phyloP scores from a whole-genome alignment of 2,888 invertebrate species.

The Hartigia nigra region DNA sequence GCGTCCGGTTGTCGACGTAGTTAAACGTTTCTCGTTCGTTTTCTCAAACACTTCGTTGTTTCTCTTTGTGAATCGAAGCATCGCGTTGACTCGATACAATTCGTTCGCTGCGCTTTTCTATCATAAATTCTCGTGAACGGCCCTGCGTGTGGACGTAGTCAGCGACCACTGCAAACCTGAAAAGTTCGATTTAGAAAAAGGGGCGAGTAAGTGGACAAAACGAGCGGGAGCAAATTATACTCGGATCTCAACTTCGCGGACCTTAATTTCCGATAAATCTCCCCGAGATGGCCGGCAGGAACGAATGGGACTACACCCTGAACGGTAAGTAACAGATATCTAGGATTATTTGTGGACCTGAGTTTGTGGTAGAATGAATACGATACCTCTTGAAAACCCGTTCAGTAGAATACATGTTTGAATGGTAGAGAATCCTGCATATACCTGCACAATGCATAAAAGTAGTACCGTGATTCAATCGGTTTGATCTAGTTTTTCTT shows the following conservation, averaged over 20 bases:
- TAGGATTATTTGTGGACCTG: neutral
- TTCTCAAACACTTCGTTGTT: neutral
- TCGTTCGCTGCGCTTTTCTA: neutral
- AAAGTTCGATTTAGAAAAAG: slow-evolving; percentile 29
- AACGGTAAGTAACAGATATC: slow-evolving; percentile 68
- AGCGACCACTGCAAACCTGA: neutral
- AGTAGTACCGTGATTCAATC: neutral
- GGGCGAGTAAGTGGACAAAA: slow-evolving; percentile 45
- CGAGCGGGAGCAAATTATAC: slow-evolving; percentile 59
- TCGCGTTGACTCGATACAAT: neutral
- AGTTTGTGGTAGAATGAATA: neutral
- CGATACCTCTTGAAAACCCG: neutral
- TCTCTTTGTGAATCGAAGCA: neutral
- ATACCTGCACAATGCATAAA: neutral
- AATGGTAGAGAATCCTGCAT: neutral
- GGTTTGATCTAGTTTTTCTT: neutral
- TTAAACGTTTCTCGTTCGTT: neutral
- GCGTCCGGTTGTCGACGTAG: neutral
- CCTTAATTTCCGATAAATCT: slow-evolving; percentile 54
- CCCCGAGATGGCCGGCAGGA: slow-evolving; percentile 61
- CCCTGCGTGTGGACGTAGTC: neutral
- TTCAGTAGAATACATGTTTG: neutral
- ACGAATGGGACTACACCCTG: slow-evolving; percentile 73
- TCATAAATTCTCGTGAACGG: neutral
- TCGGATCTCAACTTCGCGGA: slow-evolving; percentile 62